Conservation (phyloP, 2,888 invertebrate genomes). For the Ernsta delagoae region DNA sequence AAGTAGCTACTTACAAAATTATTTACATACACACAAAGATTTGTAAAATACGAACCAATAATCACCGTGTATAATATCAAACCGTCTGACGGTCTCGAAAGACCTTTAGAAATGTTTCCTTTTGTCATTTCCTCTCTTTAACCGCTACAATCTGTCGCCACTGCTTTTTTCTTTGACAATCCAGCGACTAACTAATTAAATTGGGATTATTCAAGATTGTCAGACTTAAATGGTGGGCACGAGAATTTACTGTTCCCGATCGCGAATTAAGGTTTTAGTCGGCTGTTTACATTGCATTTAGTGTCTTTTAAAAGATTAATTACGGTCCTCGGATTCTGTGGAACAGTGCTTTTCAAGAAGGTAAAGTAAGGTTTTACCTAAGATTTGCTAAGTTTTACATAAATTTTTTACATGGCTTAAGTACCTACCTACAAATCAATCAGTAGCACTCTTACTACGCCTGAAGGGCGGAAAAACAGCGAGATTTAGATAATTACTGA, state of each 20-base stretch:
- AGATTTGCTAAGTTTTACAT: too few species aligned
- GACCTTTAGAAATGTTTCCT: not conserved
- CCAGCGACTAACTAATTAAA: constrained; percentile 14
- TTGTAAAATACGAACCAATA: too few species aligned
- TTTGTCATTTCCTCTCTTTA: not conserved
- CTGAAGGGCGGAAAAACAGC: too few species aligned
- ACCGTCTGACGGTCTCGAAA: not conserved
- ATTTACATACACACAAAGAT: too few species aligned
- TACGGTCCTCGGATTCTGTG: not conserved
- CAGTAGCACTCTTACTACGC: too few species aligned
- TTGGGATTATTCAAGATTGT: constrained; percentile 21
- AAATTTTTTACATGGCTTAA: too few species aligned
- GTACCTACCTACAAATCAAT: too few species aligned
- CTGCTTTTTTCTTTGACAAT: not conserved
- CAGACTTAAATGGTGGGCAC: constrained; percentile 30
- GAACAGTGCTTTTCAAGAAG: too few species aligned
- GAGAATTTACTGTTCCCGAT: constrained; percentile 21
- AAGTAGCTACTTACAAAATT: too few species aligned
- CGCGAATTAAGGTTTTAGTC: constrained; percentile 11
- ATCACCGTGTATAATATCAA: too few species aligned
- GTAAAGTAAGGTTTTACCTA: too few species aligned
- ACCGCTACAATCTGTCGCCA: not conserved
- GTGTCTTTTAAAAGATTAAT: not conserved
- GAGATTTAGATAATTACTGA: too few species aligned
- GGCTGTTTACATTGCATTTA: constrained; percentile 18